Base-by-base conservation (phyloP, 1,140 invertebrate genomes). In the Tetragonula clypearis region DNA sequence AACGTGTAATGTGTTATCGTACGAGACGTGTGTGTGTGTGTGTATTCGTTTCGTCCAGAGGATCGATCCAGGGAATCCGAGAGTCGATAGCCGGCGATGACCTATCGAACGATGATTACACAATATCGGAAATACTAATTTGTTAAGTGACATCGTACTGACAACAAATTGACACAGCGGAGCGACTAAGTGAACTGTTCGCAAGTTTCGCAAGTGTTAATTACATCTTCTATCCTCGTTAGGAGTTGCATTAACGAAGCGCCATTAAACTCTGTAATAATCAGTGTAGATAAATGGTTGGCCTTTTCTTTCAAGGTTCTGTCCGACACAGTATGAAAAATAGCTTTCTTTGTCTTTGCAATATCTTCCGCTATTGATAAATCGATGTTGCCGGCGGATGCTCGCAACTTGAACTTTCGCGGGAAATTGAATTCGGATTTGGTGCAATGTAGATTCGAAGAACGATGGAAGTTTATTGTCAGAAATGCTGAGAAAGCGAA, bases 231-330 rank as follows among this genome's bases (percentile, higher is more conserved):
- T 60, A 81, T 41, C 30, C 69, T 58, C 60, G 30, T 19, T 41
- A 68, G 19, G 26, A 74, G 49, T n/a, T 55, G 19, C 71, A 73
- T 73, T 84, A 84, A 65, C 41, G 56, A 21, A 53, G 3, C 60
- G 5, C 78, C 41, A 69, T 75, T 85, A 75, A 66, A 62, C 30
- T 81, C 53, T 35, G 81, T 68, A 81, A 74, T 85, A 85, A 81
- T 75, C 56, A 19, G 26, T 81, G 71, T 81, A 85, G 41, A 69
- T 69, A 69, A 53, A 85, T 19, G 21, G 26, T 69, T 81, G 78
- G 69, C 60, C 71, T 80, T 41, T 74, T 9, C 15, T 23, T 12
- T 30, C n/a, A 26, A 79, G 83, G 12, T 35, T 62, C 11, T n/a
- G n/a, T 80, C 83, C 58, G 58, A 80, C 69, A n/a, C 26, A 49